phyloP scores from a whole-genome alignment of 1,140 invertebrate genomes.

The Periplaneta americana region DNA sequence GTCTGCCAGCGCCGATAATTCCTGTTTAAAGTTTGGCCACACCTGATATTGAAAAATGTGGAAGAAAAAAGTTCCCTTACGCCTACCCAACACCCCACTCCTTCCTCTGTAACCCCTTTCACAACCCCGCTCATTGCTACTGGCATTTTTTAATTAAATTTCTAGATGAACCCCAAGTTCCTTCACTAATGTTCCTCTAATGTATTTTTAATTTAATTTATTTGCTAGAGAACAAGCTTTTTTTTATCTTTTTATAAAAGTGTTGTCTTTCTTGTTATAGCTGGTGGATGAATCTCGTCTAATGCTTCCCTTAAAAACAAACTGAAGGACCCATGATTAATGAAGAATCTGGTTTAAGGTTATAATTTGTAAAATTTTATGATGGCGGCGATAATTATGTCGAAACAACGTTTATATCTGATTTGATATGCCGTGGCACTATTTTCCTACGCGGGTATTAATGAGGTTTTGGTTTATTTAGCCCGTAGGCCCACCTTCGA shows the following conservation, averaged over 20 bases:
- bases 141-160: neutral
- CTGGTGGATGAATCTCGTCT: neutral
- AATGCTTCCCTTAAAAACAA: neutral
- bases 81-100: neutral
- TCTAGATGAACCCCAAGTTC: neutral
- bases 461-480: neutral
- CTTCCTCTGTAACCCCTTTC: neutral
- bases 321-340: neutral
- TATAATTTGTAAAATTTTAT: neutral
- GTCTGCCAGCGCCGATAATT: too few species aligned
- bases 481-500: neutral
- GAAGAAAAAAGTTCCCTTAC: neutral
- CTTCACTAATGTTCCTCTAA: neutral
- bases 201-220: neutral
- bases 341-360: neutral
- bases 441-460: neutral
- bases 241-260: neutral
- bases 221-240: neutral
- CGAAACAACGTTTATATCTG: neutral
- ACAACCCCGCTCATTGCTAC: neutral
- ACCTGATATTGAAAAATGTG: neutral
- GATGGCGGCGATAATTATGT: neutral
- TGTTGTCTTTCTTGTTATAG: neutral
- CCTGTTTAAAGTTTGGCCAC: neutral
- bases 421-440: neutral